phyloP scores from a whole-genome alignment of 2,113 vertebrate species.

The Brienomyrus brachyistius region DNA sequence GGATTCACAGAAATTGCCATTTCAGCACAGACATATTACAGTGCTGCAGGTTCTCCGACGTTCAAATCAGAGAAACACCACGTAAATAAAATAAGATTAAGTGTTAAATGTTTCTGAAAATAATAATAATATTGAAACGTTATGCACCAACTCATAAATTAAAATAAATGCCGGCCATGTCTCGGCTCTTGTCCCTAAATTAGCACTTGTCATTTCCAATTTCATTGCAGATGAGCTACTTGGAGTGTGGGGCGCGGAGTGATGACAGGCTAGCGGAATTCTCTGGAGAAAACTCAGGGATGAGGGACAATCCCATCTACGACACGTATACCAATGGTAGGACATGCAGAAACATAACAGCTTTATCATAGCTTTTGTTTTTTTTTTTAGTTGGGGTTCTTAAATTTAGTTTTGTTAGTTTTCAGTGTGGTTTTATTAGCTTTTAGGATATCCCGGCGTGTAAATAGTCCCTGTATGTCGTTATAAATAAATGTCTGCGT shows the following conservation, averaged over 20 bases:
- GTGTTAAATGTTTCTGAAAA: neutral
- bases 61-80: neutral
- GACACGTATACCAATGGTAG: neutral
- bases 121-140: neutral
- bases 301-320: neutral
- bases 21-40: neutral
- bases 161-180: neutral
- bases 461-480: too few species aligned
- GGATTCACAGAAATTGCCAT: neutral
- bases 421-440: neutral
- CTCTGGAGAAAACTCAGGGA: neutral
- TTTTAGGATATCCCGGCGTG: neutral
- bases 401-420: neutral
- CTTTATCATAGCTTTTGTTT: neutral
- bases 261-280: neutral
- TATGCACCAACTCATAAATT: neutral
- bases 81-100: neutral
- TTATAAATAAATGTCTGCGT: too few species aligned
- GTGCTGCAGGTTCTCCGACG: neutral
- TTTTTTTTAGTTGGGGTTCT: neutral
- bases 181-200: neutral
- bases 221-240: neutral
- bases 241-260: neutral
- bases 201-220: neutral
- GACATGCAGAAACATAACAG: neutral